Evolutionary conservation across 23 tunicate genomes (phyloP), one percentile per base, ranked within the genome.

Genomic region (Ascidia mentula): DNA sequence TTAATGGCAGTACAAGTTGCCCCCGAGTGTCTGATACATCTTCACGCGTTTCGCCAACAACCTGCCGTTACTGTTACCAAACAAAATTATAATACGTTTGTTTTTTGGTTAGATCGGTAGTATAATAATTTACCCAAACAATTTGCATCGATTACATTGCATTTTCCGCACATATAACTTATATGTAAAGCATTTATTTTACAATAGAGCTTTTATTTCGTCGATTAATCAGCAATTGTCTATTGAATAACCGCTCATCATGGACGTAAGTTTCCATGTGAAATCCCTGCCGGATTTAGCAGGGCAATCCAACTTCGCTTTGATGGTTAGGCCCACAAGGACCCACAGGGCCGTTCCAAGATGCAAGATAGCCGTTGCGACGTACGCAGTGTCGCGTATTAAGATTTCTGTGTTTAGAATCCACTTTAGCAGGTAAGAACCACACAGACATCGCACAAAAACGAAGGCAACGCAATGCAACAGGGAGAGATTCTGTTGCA

Each of bases 331-430:
- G 3, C 97, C 90, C 0, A 75, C 87, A 40, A 82, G 81, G 0
- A 91, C 24, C 65, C 86, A 91, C 18, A 86, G 28, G 18, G 97
- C 90, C 37, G 86, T 34, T 22, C 88, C 97, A 73, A 80, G 82
- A 59, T 76, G 82, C 74, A 91, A 46, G 37, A 91, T 22, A 6
- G 89, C 84, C 18, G 75, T 70, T 18, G 87, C 46, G 12, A 86
- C 74, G 79, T 79, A 91, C 22, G 73, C 32, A 4, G 97, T 91
- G 80, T 91, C 97, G 28, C 81, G 85, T 1, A 91, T 86, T 0
- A 91, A 36, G 22, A 38, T 71, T 86, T 81, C 90, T 17, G 81
- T 46, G 65, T 46, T 78, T 33, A 91, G 74, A 34, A 91, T 82
- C 36, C 73, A 45, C 4, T 82, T 61, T 59, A 91, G 60, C 31